Base-by-base conservation (phyloP, 2,113 vertebrate species). In the Dromas ardeola region DNA sequence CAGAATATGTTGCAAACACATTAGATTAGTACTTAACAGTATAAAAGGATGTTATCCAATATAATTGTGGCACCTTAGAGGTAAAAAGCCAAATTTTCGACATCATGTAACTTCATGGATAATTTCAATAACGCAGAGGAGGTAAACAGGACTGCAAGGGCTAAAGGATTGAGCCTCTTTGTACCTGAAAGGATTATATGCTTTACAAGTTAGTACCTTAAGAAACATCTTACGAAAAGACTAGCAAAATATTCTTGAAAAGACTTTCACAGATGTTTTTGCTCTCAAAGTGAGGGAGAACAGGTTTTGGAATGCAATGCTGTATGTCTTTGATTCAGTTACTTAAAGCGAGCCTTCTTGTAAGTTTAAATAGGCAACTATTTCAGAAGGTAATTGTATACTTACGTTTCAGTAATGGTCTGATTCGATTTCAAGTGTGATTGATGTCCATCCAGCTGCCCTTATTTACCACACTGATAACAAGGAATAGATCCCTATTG, bases 361-460 rank as follows among this genome's bases (percentile, higher is more conserved):
- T 59, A 34, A 56, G 40, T 92, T 90, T 81, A 73, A 70, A 49
- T 32, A 80, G 58, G 38, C 69, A 86, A 27, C 43, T 59, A 22
- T 62, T 90, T 66, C 53, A 70, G 52, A 76, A 90, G 43, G 74
- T 95, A 88, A 43, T 73, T 59, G 61, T 42, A 29, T 40, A 53
- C 69, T 83, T 90, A 59, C 0, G 6, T 62, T 89, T 95, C 67
- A 65, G 79, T 73, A 72, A 89, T 70, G 84, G 53, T 96, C 70
- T 65, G 23, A 62, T 87, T 86, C 3, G 6, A 53, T 93, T 96
- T 93, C 79, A 42, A 56, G 62, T 82, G 81, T 80, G 84, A 88
- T 87, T 93, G 91, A 88, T 95, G 73, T 90, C 42, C 71, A 87
- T 95, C 66, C 92, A 90, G 36, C 52, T 94, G 61, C 72, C 81